phyloP scores from a whole-genome alignment of 2,113 vertebrate genomes.

The Pitta sordida region DNA sequence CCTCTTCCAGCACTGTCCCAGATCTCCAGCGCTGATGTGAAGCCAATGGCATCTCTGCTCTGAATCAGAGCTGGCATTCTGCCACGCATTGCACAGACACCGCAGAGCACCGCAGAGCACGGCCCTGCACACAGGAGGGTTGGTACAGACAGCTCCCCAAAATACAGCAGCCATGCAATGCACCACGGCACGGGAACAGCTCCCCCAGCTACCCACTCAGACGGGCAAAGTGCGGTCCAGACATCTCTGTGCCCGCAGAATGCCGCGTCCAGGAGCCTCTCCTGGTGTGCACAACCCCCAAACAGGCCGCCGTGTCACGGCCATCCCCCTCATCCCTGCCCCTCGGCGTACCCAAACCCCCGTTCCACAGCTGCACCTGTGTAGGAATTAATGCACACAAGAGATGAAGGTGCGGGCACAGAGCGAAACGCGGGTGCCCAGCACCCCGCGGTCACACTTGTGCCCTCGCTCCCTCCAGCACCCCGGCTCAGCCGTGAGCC shows the following conservation, averaged over 20 bases:
- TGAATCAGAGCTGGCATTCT: constrained; percentile 25
- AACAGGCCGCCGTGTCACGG: accelerated
- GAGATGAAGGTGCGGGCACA: not conserved
- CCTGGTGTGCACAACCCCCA: accelerated
- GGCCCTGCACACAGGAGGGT: not conserved
- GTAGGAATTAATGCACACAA: accelerated
- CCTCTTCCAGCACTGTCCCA: constrained; percentile 29
- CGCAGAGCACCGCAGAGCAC: not conserved
- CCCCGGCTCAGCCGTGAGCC: not conserved
- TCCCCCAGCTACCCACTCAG: not conserved
- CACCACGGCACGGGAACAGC: not conserved
- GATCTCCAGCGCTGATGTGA: constrained; percentile 33
- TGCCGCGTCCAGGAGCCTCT: not conserved
- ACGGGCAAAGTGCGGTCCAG: accelerated
- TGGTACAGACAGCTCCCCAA: not conserved
- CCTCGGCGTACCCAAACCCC: not conserved
- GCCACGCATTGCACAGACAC: not conserved
- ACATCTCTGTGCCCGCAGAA: not conserved
- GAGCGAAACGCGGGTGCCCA: not conserved
- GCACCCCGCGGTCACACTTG: accelerated
- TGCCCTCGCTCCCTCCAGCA: not conserved
- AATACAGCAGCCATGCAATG: accelerated
- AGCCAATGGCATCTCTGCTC: constrained; percentile 38
- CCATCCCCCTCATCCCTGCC: not conserved
- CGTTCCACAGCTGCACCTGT: not conserved